These are phyloP conservation scores for Sarcophaga peregrina DNA, from an alignment of 1,140 invertebrate genomes.

Conservation along the genomic window DNA sequence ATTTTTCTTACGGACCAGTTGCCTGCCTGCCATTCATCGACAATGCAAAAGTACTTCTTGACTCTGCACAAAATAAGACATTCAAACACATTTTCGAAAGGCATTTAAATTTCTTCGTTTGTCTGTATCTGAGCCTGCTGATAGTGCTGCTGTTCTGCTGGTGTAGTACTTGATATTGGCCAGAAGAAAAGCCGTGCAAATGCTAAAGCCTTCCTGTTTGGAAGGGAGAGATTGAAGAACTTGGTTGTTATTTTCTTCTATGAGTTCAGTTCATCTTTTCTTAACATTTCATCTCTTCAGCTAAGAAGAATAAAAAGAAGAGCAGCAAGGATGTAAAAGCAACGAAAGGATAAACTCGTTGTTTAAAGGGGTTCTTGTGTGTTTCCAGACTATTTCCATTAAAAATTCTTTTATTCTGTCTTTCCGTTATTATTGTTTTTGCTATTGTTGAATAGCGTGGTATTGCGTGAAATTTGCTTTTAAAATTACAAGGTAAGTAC, in stretches of 20 bases:
- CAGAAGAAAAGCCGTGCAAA: background rate
- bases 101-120: background rate
- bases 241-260: background rate
- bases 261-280: background rate
- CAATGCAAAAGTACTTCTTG: slow-evolving; percentile 4
- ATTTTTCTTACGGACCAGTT: background rate
- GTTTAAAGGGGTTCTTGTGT: background rate
- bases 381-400: slow-evolving; percentile 21
- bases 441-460: background rate
- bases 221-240: no score
- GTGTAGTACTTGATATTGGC: no score
- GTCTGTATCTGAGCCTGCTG: no score
- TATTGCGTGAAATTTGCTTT: slow-evolving; percentile 27
- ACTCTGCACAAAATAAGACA: background rate
- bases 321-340: background rate
- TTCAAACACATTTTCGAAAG: background rate
- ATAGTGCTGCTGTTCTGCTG: background rate
- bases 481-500: slow-evolving; percentile 25
- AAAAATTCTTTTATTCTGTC: background rate
- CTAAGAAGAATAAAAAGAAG: background rate
- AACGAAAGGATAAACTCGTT: background rate
- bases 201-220: background rate
- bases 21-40: slow-evolving; percentile 14
- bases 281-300: background rate
- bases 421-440: background rate